phyloP scores from a whole-genome alignment of 2,797 vertebrate species.

The Cetoscarus ocellatus region DNA sequence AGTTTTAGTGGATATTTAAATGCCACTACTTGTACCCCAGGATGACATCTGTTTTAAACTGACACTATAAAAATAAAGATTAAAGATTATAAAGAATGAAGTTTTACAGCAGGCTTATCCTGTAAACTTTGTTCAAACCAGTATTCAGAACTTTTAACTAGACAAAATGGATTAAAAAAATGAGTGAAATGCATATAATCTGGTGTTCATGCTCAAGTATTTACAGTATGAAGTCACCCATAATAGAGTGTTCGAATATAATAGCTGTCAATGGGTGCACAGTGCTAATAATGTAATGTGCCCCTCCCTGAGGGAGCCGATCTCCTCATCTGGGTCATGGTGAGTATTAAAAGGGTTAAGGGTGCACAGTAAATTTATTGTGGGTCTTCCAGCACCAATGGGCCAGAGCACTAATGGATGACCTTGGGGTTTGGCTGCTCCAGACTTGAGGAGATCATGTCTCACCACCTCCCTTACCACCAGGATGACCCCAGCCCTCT shows the following conservation, averaged over 20 bases:
- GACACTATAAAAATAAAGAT: no score
- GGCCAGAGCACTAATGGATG: slow-evolving; percentile 99
- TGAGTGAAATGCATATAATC: slow-evolving; percentile 29
- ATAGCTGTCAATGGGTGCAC: slow-evolving; percentile 83
- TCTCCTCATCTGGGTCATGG: slow-evolving; percentile 88
- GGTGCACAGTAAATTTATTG: slow-evolving; percentile 96
- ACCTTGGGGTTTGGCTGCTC: slow-evolving; percentile 95
- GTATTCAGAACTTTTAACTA: slow-evolving; percentile 40
- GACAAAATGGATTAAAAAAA: slow-evolving; percentile 47
- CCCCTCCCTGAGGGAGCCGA: slow-evolving; percentile 81
- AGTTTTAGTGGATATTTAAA: no score
- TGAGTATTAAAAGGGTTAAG: slow-evolving; percentile 98
- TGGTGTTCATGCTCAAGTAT: slow-evolving; percentile 69
- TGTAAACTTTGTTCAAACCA: slow-evolving; percentile 53
- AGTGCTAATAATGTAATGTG: slow-evolving; percentile 88
- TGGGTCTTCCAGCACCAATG: slow-evolving; percentile 87
- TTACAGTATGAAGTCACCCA: slow-evolving; percentile 79
- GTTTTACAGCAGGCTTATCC: slow-evolving; percentile 35
- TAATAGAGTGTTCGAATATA: slow-evolving; percentile 72
- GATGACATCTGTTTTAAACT: no score
- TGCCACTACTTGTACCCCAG: no score
- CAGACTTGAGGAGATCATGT: slow-evolving; percentile 91
- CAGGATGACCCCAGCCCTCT: slow-evolving; percentile 92
- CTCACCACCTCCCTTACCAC: slow-evolving; percentile 90
- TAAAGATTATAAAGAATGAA: no score